These are phyloP conservation scores for Threskiornis aethiopicus DNA, from an alignment of 2,797 vertebrate species.

Conservation along the genomic window DNA sequence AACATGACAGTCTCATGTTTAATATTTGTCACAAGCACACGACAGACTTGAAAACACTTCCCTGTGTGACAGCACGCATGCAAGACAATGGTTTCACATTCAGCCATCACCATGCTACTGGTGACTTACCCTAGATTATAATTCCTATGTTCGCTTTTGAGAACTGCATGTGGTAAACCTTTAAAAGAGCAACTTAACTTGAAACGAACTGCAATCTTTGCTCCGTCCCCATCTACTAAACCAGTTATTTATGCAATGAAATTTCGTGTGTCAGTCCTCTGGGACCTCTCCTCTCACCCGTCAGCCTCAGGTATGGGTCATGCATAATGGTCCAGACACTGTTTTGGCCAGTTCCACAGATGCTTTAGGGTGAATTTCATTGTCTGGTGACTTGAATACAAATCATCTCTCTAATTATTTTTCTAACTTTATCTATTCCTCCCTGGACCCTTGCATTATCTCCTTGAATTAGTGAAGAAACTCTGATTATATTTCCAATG, in stretches of 20 bases:
- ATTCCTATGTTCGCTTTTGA: background rate
- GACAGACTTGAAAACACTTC: background rate
- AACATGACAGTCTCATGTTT: background rate
- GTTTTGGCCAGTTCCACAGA: background rate
- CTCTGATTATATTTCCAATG: background rate
- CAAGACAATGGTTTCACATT: too few relatives aligned
- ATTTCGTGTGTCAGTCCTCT: background rate
- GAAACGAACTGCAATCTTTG: background rate
- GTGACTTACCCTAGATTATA: background rate
- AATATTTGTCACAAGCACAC: background rate
- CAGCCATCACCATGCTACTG: rapidly evolving
- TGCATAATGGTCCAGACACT: background rate
- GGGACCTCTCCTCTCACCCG: background rate
- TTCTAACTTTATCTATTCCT: background rate
- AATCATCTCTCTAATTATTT: background rate
- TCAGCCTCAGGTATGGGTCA: background rate
- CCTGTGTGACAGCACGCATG: background rate
- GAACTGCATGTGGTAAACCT: background rate
- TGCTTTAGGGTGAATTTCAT: background rate
- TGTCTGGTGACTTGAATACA: background rate
- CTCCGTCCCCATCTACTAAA: background rate
- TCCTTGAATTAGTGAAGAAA: background rate
- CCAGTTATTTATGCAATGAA: background rate
- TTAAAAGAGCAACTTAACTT: background rate
- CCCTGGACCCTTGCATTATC: background rate